phyloP scores from a whole-genome alignment of 2,113 vertebrate genomes.

The Girardinichthys multiradiatus region DNA sequence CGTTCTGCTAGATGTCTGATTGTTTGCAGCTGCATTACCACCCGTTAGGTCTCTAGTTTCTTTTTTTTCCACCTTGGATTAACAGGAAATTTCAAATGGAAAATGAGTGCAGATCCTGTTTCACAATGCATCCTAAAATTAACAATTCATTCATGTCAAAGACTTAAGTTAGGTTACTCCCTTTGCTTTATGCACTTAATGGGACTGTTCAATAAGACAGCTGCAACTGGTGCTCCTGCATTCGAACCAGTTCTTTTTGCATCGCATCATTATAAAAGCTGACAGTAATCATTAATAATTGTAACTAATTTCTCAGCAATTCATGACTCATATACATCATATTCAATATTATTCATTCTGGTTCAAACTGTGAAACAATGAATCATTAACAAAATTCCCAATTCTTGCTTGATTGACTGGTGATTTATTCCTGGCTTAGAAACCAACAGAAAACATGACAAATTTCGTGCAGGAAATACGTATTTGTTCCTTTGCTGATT shows the following conservation, averaged over 20 bases:
- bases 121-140: not conserved
- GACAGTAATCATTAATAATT: constrained; percentile 16
- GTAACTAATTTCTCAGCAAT: constrained; percentile 1
- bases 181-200: constrained; percentile 1
- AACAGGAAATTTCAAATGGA: not conserved
- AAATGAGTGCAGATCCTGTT: not conserved
- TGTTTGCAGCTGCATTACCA: constrained; percentile 2
- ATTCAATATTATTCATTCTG: constrained; percentile 4
- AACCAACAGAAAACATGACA: not conserved
- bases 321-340: not conserved
- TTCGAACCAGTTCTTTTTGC: not conserved
- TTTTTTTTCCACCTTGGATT: constrained; percentile 10
- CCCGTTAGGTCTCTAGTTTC: not conserved
- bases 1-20: constrained; percentile 1
- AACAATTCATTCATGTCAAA: not conserved
- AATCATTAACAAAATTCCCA: not conserved
- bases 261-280: constrained; percentile 20
- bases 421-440: not conserved
- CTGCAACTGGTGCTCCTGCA: not conserved
- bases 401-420: not conserved
- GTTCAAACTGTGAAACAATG: not conserved
- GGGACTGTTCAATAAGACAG: constrained; percentile 22
- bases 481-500: not conserved
- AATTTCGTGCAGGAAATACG: not conserved
- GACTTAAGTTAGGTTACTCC: not conserved